Conservation (phyloP, 2,797 vertebrate genomes). For the Erpetoichthys calabaricus region DNA sequence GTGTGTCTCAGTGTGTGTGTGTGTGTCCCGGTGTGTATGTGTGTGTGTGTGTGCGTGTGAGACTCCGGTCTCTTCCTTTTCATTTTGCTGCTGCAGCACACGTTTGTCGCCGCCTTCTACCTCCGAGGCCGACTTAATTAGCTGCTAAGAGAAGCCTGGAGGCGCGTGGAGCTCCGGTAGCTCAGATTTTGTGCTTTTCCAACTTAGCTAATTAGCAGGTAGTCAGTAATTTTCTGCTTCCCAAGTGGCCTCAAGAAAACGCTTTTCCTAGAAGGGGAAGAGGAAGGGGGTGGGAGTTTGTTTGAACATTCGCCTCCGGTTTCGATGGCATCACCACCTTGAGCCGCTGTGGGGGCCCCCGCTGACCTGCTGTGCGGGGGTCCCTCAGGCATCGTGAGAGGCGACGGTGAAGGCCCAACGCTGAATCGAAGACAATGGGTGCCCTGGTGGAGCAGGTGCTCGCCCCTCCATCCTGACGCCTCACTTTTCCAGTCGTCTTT, state of each 20-base stretch:
- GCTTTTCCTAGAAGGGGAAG: constrained; percentile 12
- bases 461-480: too few relatives aligned
- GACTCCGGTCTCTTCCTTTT: constrained; percentile 16
- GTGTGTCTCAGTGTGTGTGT: too few relatives aligned
- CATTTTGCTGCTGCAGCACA: constrained; percentile 54
- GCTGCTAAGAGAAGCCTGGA: constrained; percentile 52
- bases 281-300: neutral
- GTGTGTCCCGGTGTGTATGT: too few relatives aligned
- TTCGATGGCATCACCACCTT: too few relatives aligned
- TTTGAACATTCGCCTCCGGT: too few relatives aligned
- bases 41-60: neutral
- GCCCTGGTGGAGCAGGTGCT: too few relatives aligned
- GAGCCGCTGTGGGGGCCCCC: too few relatives aligned
- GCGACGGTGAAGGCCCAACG: too few relatives aligned
- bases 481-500: too few relatives aligned
- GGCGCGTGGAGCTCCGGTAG: constrained; percentile 27
- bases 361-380: too few relatives aligned
- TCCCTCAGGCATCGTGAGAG: too few relatives aligned
- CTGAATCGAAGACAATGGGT: too few relatives aligned
- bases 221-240: constrained; percentile 58
- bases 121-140: constrained; percentile 67
- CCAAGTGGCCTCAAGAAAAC: constrained; percentile 42
- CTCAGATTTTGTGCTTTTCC: constrained; percentile 53
- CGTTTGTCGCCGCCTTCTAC: constrained; percentile 42
- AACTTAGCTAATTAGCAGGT: constrained; percentile 73